phyloP scores from a whole-genome alignment of 2,113 vertebrate genomes.

The Rhinogobius similis region DNA sequence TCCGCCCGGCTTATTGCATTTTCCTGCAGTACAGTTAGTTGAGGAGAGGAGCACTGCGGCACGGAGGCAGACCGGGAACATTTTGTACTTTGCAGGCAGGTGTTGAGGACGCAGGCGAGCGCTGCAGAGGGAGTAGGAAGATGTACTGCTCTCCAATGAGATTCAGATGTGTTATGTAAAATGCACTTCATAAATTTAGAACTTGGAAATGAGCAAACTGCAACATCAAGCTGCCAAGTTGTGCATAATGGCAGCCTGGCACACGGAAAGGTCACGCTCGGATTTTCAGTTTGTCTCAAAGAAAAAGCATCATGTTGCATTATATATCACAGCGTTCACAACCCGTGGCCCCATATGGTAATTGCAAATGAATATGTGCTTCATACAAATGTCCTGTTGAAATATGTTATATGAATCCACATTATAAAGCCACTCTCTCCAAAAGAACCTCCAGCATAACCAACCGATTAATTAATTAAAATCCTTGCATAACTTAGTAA shows the following conservation, averaged over 20 bases:
- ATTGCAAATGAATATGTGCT: background rate
- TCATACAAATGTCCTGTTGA: background rate
- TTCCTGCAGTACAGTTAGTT: background rate
- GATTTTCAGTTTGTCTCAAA: constrained; percentile 1
- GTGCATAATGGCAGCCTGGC: constrained; percentile 1
- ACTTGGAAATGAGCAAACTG: background rate
- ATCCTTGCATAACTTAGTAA: no score
- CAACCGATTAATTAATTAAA: no score
- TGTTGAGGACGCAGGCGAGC: background rate
- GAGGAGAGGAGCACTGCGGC: constrained; percentile 31
- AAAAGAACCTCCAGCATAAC: background rate
- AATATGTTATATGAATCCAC: background rate
- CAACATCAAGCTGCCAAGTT: background rate
- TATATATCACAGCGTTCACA: background rate
- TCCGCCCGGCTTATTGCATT: constrained; percentile 35
- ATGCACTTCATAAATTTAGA: background rate
- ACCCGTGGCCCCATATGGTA: background rate
- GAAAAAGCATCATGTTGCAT: background rate
- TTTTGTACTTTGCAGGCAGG: constrained; percentile 23
- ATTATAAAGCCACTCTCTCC: background rate
- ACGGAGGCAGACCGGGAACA: constrained; percentile 26
- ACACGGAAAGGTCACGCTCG: background rate
- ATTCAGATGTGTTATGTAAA: background rate
- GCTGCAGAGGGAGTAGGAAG: background rate
- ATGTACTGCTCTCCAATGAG: background rate